A percentile compares a stretch with the other conserved stretches of the same genome.
These are phyloP conservation scores for Drosophila birchii DNA, from an alignment of 2,888 invertebrate species.

Conservation along the genomic window DNA sequence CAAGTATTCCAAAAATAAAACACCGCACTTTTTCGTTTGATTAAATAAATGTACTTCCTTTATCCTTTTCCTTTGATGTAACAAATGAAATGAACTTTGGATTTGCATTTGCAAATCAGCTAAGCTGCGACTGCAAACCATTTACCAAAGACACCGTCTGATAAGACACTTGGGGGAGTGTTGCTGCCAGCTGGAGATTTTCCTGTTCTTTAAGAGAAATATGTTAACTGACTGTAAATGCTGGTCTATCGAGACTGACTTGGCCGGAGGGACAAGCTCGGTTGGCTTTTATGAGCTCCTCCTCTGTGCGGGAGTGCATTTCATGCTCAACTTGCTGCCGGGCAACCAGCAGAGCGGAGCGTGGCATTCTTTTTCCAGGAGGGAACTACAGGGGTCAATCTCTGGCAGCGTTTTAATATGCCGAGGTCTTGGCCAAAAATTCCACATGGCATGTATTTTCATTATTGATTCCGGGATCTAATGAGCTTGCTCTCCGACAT, in stretches of 20 bases:
- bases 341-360: constrained; percentile 7
- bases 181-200: constrained; percentile 11
- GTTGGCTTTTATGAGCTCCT: constrained; percentile 43
- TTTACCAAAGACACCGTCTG: constrained; percentile 5
- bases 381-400: constrained; percentile 17
- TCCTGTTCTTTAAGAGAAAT: constrained; percentile 26
- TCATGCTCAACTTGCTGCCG: constrained; percentile 34
- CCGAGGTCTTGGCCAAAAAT: constrained; percentile 27
- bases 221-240: constrained; percentile 35
- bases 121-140: constrained; percentile 2
- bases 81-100: background rate
- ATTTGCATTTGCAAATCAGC: constrained; percentile 14
- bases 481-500: constrained; percentile 46
- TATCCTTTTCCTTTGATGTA: constrained; percentile 2
- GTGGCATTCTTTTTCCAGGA: background rate
- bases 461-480: constrained; percentile 33
- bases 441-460: constrained; percentile 19
- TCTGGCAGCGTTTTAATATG: constrained; percentile 46
- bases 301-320: constrained; percentile 44
- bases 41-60: background rate
- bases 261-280: constrained; percentile 36
- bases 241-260: constrained; percentile 17
- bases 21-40: background rate
- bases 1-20: no score
- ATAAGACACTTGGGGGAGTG: background rate